A percentile compares a stretch with the other conserved stretches of the same genome.
Evolutionary conservation across 2,113 vertebrate species (phyloP).

Genomic region (Eleginops maclovinus): DNA sequence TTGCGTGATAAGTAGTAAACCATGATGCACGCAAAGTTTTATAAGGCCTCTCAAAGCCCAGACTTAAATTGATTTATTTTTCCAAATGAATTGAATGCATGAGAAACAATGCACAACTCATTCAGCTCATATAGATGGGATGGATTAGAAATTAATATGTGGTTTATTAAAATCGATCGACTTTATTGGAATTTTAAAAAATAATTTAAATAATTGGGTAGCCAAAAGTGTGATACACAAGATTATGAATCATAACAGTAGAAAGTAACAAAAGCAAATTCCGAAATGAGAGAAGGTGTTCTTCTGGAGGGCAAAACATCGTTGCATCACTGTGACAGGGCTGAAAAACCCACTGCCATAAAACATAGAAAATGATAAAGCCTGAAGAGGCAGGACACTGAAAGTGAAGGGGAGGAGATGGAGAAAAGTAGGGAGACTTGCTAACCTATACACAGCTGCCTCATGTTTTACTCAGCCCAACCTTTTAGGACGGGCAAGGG

Average conservation of each 20-base stretch:
- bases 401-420: constrained; percentile 18
- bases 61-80: not conserved
- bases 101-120: not conserved
- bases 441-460: constrained; percentile 42
- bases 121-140: not conserved
- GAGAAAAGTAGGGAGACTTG: constrained; percentile 38
- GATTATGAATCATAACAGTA: not conserved
- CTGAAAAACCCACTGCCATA: constrained; percentile 26
- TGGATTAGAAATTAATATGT: not conserved
- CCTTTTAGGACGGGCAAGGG: constrained; percentile 60
- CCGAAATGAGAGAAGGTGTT: constrained; percentile 29
- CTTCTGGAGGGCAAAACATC: constrained; percentile 24
- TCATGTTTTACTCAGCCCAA: constrained; percentile 63
- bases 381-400: constrained; percentile 10
- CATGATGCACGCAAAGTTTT: not conserved
- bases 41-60: not conserved
- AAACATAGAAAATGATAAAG: constrained; percentile 26
- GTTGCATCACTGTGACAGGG: constrained; percentile 9
- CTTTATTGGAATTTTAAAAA: no score
- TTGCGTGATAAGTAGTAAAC: not conserved
- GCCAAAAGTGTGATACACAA: not conserved
- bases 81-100: not conserved
- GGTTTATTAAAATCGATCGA: no score
- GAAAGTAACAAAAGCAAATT: constrained; percentile 14
- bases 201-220: not conserved